Percentiles rank a stretch among this genome's conserved stretches.
Conservation (phyloP, 2,113 vertebrate genomes). For the Vulpes vulpes region DNA sequence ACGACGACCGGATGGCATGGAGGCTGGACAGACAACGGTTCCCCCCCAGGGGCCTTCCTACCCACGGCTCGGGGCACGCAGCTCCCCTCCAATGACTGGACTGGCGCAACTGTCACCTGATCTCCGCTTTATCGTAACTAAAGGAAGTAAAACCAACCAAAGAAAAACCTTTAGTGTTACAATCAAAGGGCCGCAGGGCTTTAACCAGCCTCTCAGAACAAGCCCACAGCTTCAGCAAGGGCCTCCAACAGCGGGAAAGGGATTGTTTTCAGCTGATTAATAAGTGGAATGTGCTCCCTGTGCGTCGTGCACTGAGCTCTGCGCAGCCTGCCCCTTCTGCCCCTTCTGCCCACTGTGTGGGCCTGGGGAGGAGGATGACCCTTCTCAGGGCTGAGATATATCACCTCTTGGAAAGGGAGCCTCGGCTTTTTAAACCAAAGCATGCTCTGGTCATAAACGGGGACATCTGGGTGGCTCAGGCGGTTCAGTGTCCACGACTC, state of each 20-base stretch:
- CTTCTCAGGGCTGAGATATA: not conserved
- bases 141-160: not conserved
- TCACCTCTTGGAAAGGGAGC: not conserved
- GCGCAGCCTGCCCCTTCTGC: not conserved
- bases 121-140: not conserved
- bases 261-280: not conserved
- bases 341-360: too few species aligned
- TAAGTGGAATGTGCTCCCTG: not conserved
- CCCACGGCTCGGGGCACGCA: not conserved
- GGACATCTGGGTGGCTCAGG: not conserved
- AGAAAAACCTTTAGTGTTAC: not conserved
- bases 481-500: not conserved
- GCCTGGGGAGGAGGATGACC: not conserved
- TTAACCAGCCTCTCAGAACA: slow-evolving; percentile 59
- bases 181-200: not conserved
- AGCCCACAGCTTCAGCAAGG: slow-evolving; percentile 10
- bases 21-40: not conserved
- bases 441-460: not conserved
- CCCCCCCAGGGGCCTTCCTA: not conserved
- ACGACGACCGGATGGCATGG: not conserved
- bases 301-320: not conserved
- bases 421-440: not conserved
- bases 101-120: not conserved
- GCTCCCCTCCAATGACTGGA: too few species aligned
- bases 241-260: not conserved